phyloP scores from a whole-genome alignment of 2,797 vertebrate genomes.

The Etheostoma nigrum region DNA sequence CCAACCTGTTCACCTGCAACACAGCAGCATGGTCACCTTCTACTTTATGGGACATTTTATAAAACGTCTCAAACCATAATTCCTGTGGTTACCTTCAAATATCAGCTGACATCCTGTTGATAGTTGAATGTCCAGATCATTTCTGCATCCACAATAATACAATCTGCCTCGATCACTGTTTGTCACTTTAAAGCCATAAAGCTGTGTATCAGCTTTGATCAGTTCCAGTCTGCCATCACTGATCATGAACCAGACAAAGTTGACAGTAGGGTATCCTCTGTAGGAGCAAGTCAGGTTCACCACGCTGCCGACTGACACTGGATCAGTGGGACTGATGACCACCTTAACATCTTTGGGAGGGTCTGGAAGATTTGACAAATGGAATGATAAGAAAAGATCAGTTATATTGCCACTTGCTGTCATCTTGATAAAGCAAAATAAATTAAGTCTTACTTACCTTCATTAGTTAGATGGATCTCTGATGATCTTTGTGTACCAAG shows the following conservation, averaged over 20 bases:
- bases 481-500: too few relatives aligned
- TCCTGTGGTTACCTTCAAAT: slow-evolving; percentile 17
- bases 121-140: neutral
- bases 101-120: slow-evolving; percentile 1
- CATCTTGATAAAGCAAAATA: too few relatives aligned
- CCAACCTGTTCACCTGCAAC: slow-evolving; percentile 16
- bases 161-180: neutral
- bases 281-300: slow-evolving; percentile 33
- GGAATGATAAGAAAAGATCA: neutral
- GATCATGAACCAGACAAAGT: slow-evolving; percentile 22
- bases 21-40: neutral
- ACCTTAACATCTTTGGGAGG: neutral
- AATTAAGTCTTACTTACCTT: too few relatives aligned
- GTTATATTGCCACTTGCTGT: too few relatives aligned
- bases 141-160: slow-evolving; percentile 26
- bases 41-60: neutral
- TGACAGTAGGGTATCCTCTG: slow-evolving; percentile 1
- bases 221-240: slow-evolving; percentile 2
- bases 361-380: slow-evolving; percentile 13
- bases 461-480: too few relatives aligned
- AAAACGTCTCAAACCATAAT: neutral
- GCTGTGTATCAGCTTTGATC: neutral
- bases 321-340: slow-evolving; percentile 12
- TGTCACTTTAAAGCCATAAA: slow-evolving; percentile 9
- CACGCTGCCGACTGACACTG: slow-evolving; percentile 15